Evolutionary conservation across 2,113 vertebrate species (phyloP), one percentile per base, ranked within the genome.

Genomic region (Suricata suricatta): DNA sequence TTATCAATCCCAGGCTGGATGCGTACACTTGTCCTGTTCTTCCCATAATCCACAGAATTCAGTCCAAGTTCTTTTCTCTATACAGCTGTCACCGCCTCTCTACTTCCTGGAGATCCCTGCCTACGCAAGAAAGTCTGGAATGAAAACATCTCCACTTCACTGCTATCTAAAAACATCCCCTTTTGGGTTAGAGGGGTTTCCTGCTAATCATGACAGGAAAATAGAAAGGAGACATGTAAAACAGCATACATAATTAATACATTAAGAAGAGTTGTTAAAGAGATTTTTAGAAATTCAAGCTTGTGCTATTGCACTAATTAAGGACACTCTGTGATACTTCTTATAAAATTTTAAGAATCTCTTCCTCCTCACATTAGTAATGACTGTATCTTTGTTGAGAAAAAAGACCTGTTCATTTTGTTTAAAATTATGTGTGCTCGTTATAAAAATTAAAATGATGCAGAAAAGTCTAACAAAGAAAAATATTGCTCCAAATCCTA

Each of bases 241-340:
- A 97, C 38, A 86, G 13, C 66, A 96, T 95, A 91, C 44, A 91
- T 82, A 97, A 96, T 96, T 93, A 93, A 72, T 83, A 86, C 19
- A 23, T 74, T 92, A 91, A 33, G 52, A 95, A 95, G 64, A 82
- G 54, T 57, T 95, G 64, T 96, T 95, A 93, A 79, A 79, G 77
- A 63, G 29, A 72, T 63, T 95, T 96, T 91, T 35, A 93, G 82
- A 96, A 96, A 97, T 72, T 87, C 50, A 77, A 74, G 21, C 21
- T 76, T 88, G 27, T 91, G 66, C 68, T 93, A 85, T 44, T 72
- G 85, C 47, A 96, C 94, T 97, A 93, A 97, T 97, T 97, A 97
- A 93, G 85, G 89, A 63, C 12, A 93, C 3, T 79, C 52, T 5
- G 41, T 69, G 79, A 47, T 95, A 82, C 29, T 86, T 88, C 54